Percentiles rank a stretch among this genome's conserved stretches.
These are phyloP conservation scores for Lateolabrax maculatus DNA, from an alignment of 2,797 vertebrate genomes.

Conservation along the genomic window DNA sequence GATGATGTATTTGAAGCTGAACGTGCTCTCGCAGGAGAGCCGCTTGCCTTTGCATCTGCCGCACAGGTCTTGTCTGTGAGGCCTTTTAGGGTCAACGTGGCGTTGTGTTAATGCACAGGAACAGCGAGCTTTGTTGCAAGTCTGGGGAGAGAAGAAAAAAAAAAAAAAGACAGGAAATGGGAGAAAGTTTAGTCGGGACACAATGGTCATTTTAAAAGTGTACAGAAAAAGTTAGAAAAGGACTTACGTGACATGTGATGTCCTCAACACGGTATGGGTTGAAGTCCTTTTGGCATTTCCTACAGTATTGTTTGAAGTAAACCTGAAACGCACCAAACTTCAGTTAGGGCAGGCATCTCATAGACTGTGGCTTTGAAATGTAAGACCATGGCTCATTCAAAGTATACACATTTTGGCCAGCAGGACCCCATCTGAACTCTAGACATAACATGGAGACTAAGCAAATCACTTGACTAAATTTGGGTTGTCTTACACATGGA, in stretches of 20 bases:
- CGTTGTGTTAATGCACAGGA: constrained; percentile 91
- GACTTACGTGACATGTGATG: constrained; percentile 94
- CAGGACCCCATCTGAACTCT: no score
- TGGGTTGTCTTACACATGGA: not conserved
- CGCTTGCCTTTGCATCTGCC: constrained; percentile 97
- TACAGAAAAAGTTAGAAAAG: fast-evolving
- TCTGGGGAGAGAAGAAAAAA: constrained; percentile 76
- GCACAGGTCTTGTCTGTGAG: constrained; percentile 97
- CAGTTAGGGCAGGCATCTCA: not conserved
- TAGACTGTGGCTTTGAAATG: no score
- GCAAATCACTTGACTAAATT: no score
- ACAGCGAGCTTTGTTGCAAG: constrained; percentile 94
- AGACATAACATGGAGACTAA: no score
- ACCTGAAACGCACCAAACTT: constrained; percentile 83
- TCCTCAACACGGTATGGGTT: constrained; percentile 98
- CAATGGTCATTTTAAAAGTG: fast-evolving
- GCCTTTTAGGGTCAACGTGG: constrained; percentile 96
- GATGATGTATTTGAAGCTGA: constrained; percentile 99
- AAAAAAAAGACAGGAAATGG: not conserved
- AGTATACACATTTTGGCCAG: not conserved
- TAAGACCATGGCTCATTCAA: not conserved
- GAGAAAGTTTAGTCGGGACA: not conserved
- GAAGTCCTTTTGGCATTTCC: constrained; percentile 95
- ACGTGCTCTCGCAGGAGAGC: constrained; percentile 97
- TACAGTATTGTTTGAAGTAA: constrained; percentile 98